Conservation (phyloP, 2,888 invertebrate species). For the Limenitis camilla region DNA sequence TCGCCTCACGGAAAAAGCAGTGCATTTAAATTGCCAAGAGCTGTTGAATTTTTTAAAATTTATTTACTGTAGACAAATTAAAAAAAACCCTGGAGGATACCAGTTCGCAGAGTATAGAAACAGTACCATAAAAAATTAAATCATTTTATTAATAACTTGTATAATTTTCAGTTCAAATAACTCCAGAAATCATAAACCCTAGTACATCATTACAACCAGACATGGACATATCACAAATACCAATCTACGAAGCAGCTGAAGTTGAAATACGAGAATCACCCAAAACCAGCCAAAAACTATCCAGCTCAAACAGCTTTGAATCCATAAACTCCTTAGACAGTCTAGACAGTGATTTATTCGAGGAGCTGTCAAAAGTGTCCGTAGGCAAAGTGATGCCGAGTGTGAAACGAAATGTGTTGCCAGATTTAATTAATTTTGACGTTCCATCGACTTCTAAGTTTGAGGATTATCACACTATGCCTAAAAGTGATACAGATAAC, state of each 20-base stretch:
- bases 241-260: conserved; percentile 57
- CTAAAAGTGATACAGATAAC: conserved; percentile 24
- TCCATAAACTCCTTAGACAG: conserved; percentile 57
- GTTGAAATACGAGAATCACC: conserved; percentile 50
- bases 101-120: no score
- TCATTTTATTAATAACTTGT: neutral
- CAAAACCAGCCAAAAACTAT: conserved; percentile 28
- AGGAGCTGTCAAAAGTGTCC: conserved; percentile 51
- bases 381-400: conserved; percentile 42
- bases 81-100: no score
- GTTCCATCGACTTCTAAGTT: conserved; percentile 56
- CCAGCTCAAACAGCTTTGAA: conserved; percentile 48
- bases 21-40: no score
- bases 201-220: conserved; percentile 9
- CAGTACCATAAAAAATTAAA: no score
- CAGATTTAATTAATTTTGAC: conserved; percentile 61
- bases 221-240: conserved; percentile 55
- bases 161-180: conserved; percentile 7
- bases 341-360: conserved; percentile 55
- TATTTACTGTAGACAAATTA: no score
- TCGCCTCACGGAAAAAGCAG: no score
- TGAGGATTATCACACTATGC: conserved; percentile 57
- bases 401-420: conserved; percentile 48
- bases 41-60: no score
- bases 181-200: conserved; percentile 28